Percentiles rank a stretch among this genome's conserved stretches.
Conservation (phyloP, 2,888 invertebrate species). For the Watsonalla binaria region DNA sequence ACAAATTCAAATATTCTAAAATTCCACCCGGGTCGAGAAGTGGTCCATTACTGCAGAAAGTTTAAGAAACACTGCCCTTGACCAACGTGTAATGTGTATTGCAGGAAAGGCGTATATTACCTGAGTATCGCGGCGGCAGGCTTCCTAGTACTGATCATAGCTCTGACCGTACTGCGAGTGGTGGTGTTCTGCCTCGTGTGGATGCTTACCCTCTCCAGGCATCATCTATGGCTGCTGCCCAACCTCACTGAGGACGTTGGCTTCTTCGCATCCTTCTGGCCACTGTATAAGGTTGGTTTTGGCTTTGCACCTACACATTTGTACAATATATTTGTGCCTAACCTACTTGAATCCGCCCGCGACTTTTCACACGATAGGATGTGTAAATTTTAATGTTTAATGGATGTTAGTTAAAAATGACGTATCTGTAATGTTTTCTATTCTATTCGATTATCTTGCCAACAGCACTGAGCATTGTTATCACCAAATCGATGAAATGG, state of each 20-base stretch:
- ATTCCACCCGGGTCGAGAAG: too few relatives aligned
- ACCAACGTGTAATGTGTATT: conserved; percentile 9
- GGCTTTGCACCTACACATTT: not conserved
- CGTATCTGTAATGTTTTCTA: too few relatives aligned
- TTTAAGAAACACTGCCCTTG: too few relatives aligned
- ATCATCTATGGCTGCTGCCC: conserved; percentile 99
- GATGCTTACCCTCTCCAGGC: conserved; percentile 90
- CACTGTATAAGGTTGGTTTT: conserved; percentile 88
- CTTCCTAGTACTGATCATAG: conserved; percentile 95
- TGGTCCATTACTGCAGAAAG: too few relatives aligned
- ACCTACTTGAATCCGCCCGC: too few relatives aligned
- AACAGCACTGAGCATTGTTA: too few relatives aligned
- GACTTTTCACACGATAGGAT: too few relatives aligned
- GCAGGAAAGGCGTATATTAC: conserved; percentile 96
- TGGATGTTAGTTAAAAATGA: too few relatives aligned
- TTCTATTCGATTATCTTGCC: too few relatives aligned
- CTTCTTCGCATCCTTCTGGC: conserved; percentile 99
- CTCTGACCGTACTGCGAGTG: conserved; percentile 91
- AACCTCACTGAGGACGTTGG: conserved; percentile 99
- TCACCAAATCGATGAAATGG: not conserved
- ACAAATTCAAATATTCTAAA: too few relatives aligned
- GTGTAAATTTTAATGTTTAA: too few relatives aligned
- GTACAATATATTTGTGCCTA: not conserved
- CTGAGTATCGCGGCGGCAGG: conserved; percentile 96
- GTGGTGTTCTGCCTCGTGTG: conserved; percentile 96